Conservation (phyloP, 2,888 invertebrate genomes). For the Agrochola lychnidis region DNA sequence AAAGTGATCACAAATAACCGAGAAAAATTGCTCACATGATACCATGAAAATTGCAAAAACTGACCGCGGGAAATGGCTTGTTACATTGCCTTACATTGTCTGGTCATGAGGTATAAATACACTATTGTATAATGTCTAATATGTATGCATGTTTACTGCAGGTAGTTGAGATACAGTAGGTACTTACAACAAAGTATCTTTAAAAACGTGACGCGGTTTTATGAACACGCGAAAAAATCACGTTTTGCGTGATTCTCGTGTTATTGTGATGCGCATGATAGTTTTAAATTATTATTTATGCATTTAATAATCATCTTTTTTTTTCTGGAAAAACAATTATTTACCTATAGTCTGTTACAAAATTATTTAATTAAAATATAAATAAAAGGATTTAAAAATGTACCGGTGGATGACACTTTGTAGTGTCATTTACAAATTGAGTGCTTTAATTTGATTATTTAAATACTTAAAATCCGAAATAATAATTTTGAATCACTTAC, state of each 20-base stretch:
- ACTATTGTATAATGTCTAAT: not conserved
- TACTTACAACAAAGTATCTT: not conserved
- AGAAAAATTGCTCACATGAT: not conserved
- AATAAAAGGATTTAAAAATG: no score
- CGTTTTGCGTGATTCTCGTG: not conserved
- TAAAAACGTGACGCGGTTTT: not conserved
- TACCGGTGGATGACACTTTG: no score
- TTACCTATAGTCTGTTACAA: not conserved
- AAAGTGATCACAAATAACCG: not conserved
- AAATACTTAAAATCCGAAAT: no score
- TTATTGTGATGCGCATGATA: no score
- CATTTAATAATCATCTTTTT: no score
- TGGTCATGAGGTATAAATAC: not conserved
- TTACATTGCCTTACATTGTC: not conserved
- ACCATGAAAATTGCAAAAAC: slow-evolving; percentile 17
- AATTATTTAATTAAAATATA: not conserved
- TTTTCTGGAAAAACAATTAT: not conserved
- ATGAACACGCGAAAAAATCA: not conserved
- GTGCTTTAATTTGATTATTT: not conserved
- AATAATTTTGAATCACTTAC: no score
- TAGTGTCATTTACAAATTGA: not conserved
- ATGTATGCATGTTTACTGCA: not conserved
- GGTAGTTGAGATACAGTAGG: not conserved
- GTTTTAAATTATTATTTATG: not conserved
- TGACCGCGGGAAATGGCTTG: not conserved